Percentiles rank a stretch among this genome's conserved stretches.
Evolutionary conservation across 2,888 invertebrate species (phyloP).

Genomic region (Cerceris rybyensis): DNA sequence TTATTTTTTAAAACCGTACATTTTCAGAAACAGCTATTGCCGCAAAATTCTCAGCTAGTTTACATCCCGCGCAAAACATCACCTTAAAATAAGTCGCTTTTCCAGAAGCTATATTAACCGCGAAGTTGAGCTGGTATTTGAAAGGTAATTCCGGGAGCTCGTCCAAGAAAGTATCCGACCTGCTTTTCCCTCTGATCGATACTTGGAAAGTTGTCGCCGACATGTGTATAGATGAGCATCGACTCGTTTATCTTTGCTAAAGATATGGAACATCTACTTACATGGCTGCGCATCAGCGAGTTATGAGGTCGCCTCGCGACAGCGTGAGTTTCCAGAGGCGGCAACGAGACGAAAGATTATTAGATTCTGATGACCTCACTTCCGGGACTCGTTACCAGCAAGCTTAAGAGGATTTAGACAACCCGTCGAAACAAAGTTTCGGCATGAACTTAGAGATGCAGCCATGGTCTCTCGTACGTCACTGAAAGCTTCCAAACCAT

Average conservation of each 20-base stretch:
- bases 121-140: slow-evolving; percentile 32
- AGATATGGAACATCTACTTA: slow-evolving; percentile 40
- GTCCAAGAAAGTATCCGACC: slow-evolving; percentile 41
- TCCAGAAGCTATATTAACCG: slow-evolving; percentile 35
- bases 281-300: slow-evolving; percentile 28
- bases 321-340: slow-evolving; percentile 5
- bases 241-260: slow-evolving; percentile 42
- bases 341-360: slow-evolving; percentile 51
- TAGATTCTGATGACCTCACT: slow-evolving; percentile 56
- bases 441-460: slow-evolving; percentile 30
- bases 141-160: slow-evolving; percentile 21
- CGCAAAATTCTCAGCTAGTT: too few species aligned
- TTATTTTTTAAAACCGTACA: too few species aligned
- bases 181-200: slow-evolving; percentile 40
- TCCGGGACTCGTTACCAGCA: slow-evolving; percentile 45
- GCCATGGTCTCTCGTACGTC: slow-evolving; percentile 43
- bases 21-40: too few species aligned
- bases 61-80: not conserved
- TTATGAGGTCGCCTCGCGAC: slow-evolving; percentile 12
- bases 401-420: slow-evolving; percentile 47
- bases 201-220: slow-evolving; percentile 38
- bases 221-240: slow-evolving; percentile 23
- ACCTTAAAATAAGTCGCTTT: slow-evolving; percentile 9
- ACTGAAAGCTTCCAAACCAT: slow-evolving; percentile 36
- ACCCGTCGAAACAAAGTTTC: slow-evolving; percentile 52